Conservation (phyloP, 2,797 vertebrate species). For the Hoplostethus mediterraneus region DNA sequence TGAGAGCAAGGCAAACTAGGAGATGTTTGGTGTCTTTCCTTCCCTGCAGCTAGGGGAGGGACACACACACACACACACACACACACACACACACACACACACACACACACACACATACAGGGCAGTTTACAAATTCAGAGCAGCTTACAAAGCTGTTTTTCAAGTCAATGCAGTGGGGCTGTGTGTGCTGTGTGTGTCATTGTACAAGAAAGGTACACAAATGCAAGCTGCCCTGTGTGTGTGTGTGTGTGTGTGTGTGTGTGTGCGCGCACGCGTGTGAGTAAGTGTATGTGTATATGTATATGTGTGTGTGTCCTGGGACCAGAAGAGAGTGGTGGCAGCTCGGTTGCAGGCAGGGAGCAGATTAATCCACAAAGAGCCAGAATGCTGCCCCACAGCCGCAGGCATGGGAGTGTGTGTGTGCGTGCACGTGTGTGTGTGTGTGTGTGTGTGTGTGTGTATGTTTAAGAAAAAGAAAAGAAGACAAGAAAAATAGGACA, state of each 20-base stretch:
- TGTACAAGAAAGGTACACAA: slow-evolving; percentile 44
- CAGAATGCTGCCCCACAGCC: slow-evolving; percentile 87
- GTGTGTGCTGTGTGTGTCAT: slow-evolving; percentile 23
- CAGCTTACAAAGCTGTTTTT: slow-evolving; percentile 33
- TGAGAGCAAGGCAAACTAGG: slow-evolving; percentile 68
- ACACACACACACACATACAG: slow-evolving; percentile 19
- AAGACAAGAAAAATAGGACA: slow-evolving; percentile 30
- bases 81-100: slow-evolving; percentile 9
- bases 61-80: slow-evolving; percentile 28
- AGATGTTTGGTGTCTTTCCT: slow-evolving; percentile 74
- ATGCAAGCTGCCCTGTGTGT: slow-evolving; percentile 41
- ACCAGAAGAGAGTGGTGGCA: slow-evolving; percentile 82
- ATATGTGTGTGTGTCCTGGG: slow-evolving; percentile 71
- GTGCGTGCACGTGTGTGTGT: slow-evolving; percentile 41
- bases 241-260: slow-evolving; percentile 34
- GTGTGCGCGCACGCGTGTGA: slow-evolving; percentile 2
- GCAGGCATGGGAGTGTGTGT: slow-evolving; percentile 48
- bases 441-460: slow-evolving; percentile 38
- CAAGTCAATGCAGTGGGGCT: slow-evolving; percentile 34
- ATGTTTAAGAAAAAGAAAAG: neutral
- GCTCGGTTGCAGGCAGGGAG: slow-evolving; percentile 87
- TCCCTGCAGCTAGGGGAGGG: slow-evolving; percentile 62
- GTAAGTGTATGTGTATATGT: slow-evolving; percentile 40
- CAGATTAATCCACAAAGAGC: slow-evolving; percentile 87
- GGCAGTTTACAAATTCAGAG: slow-evolving; percentile 64